Evolutionary conservation across 1,140 invertebrate species (phyloP).

Genomic region (Heliothis virescens): DNA sequence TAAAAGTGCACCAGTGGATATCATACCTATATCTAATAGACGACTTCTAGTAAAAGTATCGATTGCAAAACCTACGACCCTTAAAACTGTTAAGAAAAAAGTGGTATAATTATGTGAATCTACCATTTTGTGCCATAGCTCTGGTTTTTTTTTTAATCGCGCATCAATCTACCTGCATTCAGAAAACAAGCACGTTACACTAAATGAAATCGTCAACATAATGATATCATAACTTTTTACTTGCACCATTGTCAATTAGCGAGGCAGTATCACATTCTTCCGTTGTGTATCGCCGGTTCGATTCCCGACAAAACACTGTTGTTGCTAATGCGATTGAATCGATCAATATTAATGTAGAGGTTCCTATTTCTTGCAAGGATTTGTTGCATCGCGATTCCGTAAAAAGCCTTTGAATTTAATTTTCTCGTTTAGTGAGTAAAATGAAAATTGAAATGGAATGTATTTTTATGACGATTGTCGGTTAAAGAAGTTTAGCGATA

Average conservation of each 20-base stretch:
- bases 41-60: too few species aligned
- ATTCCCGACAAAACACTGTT: conserved; percentile 66
- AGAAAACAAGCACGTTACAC: conserved; percentile 17
- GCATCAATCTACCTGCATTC: not conserved
- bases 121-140: too few species aligned
- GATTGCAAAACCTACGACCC: too few species aligned
- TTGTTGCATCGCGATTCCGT: conserved; percentile 42
- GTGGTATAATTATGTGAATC: too few species aligned
- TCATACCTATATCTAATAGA: too few species aligned
- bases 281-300: conserved; percentile 61
- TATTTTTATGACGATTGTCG: not conserved
- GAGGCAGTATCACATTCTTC: conserved; percentile 63
- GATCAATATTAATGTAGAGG: conserved; percentile 71
- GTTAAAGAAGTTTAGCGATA: not conserved
- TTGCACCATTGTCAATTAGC: conserved; percentile 65
- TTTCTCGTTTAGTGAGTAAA: conserved; percentile 12
- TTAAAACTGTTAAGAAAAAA: too few species aligned
- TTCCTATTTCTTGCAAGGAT: conserved; percentile 58
- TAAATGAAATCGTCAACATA: conserved; percentile 62
- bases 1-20: not conserved
- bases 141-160: too few species aligned
- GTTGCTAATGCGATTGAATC: conserved; percentile 73
- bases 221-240: conserved; percentile 63
- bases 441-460: not conserved
- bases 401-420: conserved; percentile 42